Percentiles rank a stretch among this genome's conserved stretches.
These are phyloP conservation scores for Amphimallon solstitiale DNA, from an alignment of 2,888 invertebrate species.

Conservation along the genomic window DNA sequence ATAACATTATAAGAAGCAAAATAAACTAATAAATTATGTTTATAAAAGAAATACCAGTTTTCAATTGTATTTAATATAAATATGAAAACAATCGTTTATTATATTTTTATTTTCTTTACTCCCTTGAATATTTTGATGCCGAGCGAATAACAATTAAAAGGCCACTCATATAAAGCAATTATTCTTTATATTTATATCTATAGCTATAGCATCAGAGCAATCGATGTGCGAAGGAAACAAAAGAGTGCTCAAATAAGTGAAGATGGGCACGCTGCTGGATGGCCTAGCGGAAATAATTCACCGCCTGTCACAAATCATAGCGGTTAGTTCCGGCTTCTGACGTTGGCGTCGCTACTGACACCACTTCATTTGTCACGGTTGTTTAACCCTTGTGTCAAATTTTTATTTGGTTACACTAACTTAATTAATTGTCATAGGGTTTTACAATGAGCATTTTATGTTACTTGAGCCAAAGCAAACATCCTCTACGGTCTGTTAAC, in stretches of 20 bases:
- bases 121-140: too few relatives aligned
- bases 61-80: too few relatives aligned
- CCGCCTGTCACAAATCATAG: slow-evolving; percentile 54
- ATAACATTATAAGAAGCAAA: too few relatives aligned
- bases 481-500: slow-evolving; percentile 30
- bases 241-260: slow-evolving; percentile 31
- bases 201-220: background rate
- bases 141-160: too few relatives aligned
- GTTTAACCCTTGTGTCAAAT: slow-evolving; percentile 54
- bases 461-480: slow-evolving; percentile 24
- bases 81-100: too few relatives aligned
- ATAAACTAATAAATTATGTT: too few relatives aligned
- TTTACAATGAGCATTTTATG: slow-evolving; percentile 31
- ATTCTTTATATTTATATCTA: too few relatives aligned
- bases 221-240: slow-evolving; percentile 13
- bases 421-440: slow-evolving; percentile 31
- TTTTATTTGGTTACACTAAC: slow-evolving; percentile 39
- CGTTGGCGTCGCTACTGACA: slow-evolving; percentile 53
- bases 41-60: too few relatives aligned
- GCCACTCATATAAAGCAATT: too few relatives aligned
- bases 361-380: slow-evolving; percentile 58
- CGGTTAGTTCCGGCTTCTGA: slow-evolving; percentile 57
- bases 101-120: too few relatives aligned
- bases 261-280: slow-evolving; percentile 12
- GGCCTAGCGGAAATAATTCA: slow-evolving; percentile 54